These are phyloP conservation scores for Brachionus rubens DNA, from an alignment of 1,140 invertebrate species.

Conservation along the genomic window DNA sequence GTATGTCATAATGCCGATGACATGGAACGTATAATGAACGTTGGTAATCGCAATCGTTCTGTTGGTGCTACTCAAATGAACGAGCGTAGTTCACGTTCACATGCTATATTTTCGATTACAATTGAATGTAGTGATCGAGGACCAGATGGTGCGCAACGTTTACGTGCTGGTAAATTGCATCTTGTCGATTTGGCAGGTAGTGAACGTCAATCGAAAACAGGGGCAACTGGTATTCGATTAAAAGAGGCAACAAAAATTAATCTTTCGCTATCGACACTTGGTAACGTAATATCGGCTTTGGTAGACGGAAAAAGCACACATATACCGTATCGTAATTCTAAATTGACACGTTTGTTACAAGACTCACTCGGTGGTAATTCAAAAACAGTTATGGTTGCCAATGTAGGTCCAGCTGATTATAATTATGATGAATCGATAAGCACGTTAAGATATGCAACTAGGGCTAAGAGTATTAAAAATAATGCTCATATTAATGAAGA, in stretches of 20 bases:
- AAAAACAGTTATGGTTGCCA: constrained; percentile 61
- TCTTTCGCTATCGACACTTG: constrained; percentile 83
- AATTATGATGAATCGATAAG: constrained; percentile 61
- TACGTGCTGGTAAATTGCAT: constrained; percentile 78
- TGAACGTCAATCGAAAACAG: constrained; percentile 74
- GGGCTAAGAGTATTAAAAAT: constrained; percentile 96
- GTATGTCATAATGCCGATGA: constrained; percentile 72
- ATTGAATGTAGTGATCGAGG: constrained; percentile 69
- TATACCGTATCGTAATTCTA: constrained; percentile 59
- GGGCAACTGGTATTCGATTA: constrained; percentile 72
- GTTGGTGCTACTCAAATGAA: constrained; percentile 98
- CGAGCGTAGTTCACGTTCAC: constrained; percentile 93
- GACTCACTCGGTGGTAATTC: constrained; percentile 61
- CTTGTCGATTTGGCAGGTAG: constrained; percentile 80
- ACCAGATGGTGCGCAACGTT: constrained; percentile 61
- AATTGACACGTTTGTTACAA: constrained; percentile 56
- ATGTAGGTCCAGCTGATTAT: constrained; percentile 60
- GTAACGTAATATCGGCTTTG: constrained; percentile 89
- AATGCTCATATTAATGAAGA: constrained; percentile 91
- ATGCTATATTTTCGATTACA: constrained; percentile 93
- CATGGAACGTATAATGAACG: constrained; percentile 71
- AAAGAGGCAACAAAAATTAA: constrained; percentile 95
- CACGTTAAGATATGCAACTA: constrained; percentile 75
- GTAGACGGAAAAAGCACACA: constrained; percentile 63
- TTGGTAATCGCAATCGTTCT: constrained; percentile 70